Evolutionary conservation across 1,140 invertebrate genomes (phyloP), one percentile per base, ranked within the genome.

Genomic region (Parasteatoda tepidariorum): DNA sequence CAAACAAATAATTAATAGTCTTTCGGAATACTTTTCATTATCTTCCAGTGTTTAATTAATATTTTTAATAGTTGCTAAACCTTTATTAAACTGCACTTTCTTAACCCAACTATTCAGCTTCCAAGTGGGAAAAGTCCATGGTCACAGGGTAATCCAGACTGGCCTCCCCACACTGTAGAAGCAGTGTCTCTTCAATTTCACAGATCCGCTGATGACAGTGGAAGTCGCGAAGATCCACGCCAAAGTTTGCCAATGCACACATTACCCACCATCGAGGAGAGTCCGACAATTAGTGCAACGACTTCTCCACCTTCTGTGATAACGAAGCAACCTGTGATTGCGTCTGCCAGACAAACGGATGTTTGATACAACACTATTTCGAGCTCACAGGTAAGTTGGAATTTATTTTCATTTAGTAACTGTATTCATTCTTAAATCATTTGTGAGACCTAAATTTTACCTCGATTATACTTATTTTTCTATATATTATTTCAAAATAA

Each of bases 191-290:
- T 81, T 0, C 78, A 81, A 11, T 81, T 81, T 31, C 78, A 81
- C 33, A 57, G 78, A 61, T 64, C 78, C 26, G 78, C 64, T 9
- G 78, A 81, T 6, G 78, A 81, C 66, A 55, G 41, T 24, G 55
- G 66, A 6, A 48, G 66, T 38, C 31, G 55, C 7, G 66, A 81
- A 18, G 66, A 59, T 13, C 55, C n/a, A 9, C n/a, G 66, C 18
- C 31, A 55, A 9, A 30, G 22, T 6, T 31, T 81, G 38, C 78
- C 78, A 26, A 33, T 81, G 66, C 66, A 70, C 30, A 70, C 78
- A 30, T 28, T 81, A 55, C 78, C 78, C 18, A 81, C 78, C 2
- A 81, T 81, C 13, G 78, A 81, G 22, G 78, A 81, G 34, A 33
- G 38, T 7, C 62, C 75, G 0, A 18, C 24, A 22, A n/a, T 67